Conservation (phyloP, 2,113 vertebrate genomes). For the Mastomys coucha region DNA sequence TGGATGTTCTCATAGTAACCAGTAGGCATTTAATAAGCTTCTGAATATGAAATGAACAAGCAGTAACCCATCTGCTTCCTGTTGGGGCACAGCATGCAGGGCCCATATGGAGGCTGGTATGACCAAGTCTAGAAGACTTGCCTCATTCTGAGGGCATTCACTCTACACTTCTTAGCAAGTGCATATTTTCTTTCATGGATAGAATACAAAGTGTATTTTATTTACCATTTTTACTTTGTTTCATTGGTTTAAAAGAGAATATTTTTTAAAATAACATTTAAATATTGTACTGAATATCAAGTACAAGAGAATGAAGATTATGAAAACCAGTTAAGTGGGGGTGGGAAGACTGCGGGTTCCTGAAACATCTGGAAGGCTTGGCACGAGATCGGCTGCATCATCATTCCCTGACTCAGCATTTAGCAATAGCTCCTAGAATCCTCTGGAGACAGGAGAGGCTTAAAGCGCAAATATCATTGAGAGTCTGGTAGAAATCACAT, state of each 20-base stretch:
- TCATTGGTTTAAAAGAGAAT: slow-evolving; percentile 50
- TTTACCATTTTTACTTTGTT: slow-evolving; percentile 43
- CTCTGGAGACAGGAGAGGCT: slow-evolving; percentile 71
- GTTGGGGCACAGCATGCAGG: slow-evolving; percentile 26
- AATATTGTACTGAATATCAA: background rate
- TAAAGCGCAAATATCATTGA: slow-evolving; percentile 63
- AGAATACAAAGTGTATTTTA: slow-evolving; percentile 18
- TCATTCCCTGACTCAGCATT: slow-evolving; percentile 45
- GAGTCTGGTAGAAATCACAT: slow-evolving; percentile 27
- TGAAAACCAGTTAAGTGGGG: background rate
- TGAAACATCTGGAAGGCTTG: slow-evolving; percentile 58
- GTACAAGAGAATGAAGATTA: background rate
- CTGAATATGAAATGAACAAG: slow-evolving; percentile 45
- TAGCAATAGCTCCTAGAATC: slow-evolving; percentile 64
- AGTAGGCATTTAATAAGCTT: background rate
- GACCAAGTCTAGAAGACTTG: background rate
- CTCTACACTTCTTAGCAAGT: slow-evolving; percentile 45
- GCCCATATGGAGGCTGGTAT: slow-evolving; percentile 6
- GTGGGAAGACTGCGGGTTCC: background rate
- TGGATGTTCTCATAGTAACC: slow-evolving; percentile 56
- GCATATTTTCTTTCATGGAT: slow-evolving; percentile 44
- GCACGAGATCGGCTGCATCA: slow-evolving; percentile 39
- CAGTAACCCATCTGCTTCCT: slow-evolving; percentile 59
- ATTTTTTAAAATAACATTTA: background rate
- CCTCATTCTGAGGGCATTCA: slow-evolving; percentile 5